Evolutionary conservation across 2,797 vertebrate species (phyloP).

Genomic region (Scarus forsteni): DNA sequence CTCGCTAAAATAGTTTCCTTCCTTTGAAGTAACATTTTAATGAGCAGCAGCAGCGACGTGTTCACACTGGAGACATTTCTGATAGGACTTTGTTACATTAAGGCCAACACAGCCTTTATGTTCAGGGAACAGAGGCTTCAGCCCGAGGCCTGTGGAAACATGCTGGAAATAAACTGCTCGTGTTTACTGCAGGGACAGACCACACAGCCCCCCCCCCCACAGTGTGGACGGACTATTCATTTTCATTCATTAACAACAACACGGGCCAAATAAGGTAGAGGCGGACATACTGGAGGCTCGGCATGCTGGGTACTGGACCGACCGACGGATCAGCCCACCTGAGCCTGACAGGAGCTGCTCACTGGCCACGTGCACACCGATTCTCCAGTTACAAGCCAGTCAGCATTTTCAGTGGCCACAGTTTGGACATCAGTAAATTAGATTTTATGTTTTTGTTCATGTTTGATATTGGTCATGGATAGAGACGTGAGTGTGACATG

Average conservation of each 20-base stretch:
- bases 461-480: no score
- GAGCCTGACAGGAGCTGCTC: no score
- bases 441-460: no score
- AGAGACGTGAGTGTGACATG: no score
- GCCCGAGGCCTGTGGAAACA: constrained; percentile 2
- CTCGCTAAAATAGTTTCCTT: background rate
- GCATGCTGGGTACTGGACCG: no score
- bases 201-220: background rate
- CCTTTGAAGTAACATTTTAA: constrained; percentile 6
- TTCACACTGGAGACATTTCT: background rate
- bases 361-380: no score
- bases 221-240: constrained; percentile 9
- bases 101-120: background rate
- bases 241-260: constrained; percentile 1
- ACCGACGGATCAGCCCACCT: no score
- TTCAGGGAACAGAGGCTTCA: background rate
- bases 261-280: background rate
- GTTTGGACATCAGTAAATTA: no score
- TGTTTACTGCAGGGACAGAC: constrained; percentile 1
- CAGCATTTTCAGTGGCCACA: no score
- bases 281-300: no score
- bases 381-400: no score
- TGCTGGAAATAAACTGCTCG: background rate
- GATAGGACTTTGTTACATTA: constrained; percentile 3
- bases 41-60: background rate